phyloP scores from a whole-genome alignment of 2,888 invertebrate genomes.

The Hydrotaea diabolus region DNA sequence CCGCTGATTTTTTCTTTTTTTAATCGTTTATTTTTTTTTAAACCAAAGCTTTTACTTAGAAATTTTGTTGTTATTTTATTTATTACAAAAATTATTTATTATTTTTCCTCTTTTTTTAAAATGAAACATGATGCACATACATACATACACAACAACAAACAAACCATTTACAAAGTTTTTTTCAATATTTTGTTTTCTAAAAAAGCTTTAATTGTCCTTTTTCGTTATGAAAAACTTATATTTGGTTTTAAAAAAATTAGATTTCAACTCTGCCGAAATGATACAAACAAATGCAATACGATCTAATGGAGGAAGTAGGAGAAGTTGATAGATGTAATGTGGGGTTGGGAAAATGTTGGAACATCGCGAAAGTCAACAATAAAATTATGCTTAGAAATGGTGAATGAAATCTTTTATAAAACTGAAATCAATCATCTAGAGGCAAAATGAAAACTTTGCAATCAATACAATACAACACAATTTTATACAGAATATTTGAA shows the following conservation, averaged over 20 bases:
- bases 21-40: constrained; percentile 42
- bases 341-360: no score
- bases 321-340: not conserved
- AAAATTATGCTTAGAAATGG: no score
- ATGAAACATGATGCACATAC: not conserved
- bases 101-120: not conserved
- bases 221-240: not conserved
- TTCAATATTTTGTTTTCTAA: not conserved
- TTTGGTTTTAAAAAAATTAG: not conserved
- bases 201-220: not conserved
- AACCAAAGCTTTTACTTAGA: constrained; percentile 60
- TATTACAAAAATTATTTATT: constrained; percentile 16
- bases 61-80: constrained; percentile 20
- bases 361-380: no score
- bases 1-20: not conserved
- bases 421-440: no score
- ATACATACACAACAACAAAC: not conserved
- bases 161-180: no score
- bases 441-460: no score
- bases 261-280: not conserved
- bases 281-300: constrained; percentile 3
- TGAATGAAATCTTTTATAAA: no score
- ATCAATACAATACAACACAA: no score
- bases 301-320: not conserved
- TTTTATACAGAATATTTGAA: no score